Conservation (phyloP, 2,888 invertebrate species). For the Eutolmus rufibarbis region DNA sequence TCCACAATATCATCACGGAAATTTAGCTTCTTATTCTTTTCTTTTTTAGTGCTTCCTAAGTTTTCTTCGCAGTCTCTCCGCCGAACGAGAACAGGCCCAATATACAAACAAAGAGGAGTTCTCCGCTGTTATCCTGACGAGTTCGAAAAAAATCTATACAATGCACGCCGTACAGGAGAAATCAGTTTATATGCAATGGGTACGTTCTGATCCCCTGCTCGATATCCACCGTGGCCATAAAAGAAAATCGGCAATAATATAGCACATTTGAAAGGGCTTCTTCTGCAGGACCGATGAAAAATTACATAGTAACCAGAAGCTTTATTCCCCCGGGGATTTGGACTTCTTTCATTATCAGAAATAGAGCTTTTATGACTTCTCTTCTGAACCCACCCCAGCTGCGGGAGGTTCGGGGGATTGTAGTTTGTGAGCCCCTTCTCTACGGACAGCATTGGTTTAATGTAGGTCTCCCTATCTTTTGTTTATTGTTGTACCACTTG, state of each 20-base stretch:
- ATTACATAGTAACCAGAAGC: slow-evolving; percentile 15
- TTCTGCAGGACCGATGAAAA: slow-evolving; percentile 17
- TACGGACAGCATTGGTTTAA: background rate
- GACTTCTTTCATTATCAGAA: slow-evolving; percentile 19
- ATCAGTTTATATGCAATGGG: background rate
- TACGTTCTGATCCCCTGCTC: background rate
- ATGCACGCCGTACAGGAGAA: background rate
- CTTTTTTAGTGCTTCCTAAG: background rate
- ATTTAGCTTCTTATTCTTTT: background rate
- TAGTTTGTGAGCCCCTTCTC: background rate
- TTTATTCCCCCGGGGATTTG: slow-evolving; percentile 9
- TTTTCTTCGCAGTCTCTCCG: background rate
- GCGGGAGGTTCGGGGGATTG: background rate
- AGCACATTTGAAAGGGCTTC: background rate
- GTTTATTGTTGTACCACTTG: background rate
- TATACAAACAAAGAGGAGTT: background rate
- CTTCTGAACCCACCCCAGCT: background rate
- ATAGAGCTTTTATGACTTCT: slow-evolving; percentile 20
- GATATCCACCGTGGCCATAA: background rate
- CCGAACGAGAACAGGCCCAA: background rate
- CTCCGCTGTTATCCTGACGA: background rate
- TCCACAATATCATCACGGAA: background rate
- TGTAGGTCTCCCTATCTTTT: background rate
- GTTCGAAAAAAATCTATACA: background rate
- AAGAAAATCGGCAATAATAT: background rate